These are phyloP conservation scores for Triops cancriformis DNA, from an alignment of 1,140 invertebrate species.

Conservation along the genomic window DNA sequence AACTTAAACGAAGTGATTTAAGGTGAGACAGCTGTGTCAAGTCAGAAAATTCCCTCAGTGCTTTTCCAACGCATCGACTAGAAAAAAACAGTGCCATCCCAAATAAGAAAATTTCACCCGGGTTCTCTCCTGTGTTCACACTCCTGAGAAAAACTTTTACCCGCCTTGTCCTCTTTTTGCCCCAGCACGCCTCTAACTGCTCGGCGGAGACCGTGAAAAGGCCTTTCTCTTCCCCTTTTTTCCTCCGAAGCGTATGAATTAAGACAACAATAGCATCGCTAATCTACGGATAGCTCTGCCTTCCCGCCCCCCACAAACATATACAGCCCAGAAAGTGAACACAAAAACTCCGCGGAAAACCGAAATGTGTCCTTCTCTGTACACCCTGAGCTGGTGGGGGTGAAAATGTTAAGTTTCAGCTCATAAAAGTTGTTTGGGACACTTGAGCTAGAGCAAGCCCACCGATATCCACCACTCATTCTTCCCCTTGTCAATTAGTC, in stretches of 20 bases:
- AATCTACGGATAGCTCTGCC: not conserved
- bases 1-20: not conserved
- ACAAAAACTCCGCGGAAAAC: not conserved
- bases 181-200: not conserved
- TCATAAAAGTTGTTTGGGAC: not conserved
- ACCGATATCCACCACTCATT: not conserved
- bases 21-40: constrained; percentile 9
- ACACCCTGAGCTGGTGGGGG: not conserved
- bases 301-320: not conserved
- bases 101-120: not conserved
- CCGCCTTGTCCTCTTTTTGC: not conserved
- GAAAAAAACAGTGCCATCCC: not conserved
- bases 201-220: not conserved
- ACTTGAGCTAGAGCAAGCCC: not conserved
- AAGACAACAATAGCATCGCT: not conserved
- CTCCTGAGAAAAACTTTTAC: not conserved
- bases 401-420: not conserved
- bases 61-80: not conserved
- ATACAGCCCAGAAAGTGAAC: not conserved
- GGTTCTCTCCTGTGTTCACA: not conserved
- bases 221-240: not conserved
- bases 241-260: not conserved
- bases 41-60: not conserved
- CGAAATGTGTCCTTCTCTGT: not conserved
- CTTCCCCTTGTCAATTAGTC: constrained; percentile 5